phyloP scores from a whole-genome alignment of 2,797 vertebrate genomes.

The Cryptoblepharus egeriae region DNA sequence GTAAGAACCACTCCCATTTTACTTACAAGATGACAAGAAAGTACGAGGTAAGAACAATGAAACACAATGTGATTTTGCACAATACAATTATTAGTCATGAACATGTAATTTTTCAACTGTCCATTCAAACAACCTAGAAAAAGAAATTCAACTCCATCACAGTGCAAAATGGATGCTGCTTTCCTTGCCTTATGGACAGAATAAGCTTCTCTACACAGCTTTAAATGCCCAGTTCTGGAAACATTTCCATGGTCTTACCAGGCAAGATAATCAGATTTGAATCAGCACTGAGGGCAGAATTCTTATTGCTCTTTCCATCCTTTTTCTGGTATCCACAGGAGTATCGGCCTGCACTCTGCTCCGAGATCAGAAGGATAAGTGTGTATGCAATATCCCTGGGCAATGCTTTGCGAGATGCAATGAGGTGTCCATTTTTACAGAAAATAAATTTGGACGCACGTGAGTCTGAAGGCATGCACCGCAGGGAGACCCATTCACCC shows the following conservation, averaged over 20 bases:
- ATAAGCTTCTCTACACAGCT: not conserved
- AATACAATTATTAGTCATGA: too few species aligned
- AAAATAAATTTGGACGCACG: not conserved
- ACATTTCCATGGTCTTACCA: not conserved
- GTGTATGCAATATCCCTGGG: rapidly evolving
- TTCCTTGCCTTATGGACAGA: too few species aligned
- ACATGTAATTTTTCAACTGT: too few species aligned
- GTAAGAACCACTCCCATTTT: too few species aligned
- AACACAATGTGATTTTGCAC: too few species aligned
- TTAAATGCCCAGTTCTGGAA: not conserved
- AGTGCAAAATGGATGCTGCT: too few species aligned
- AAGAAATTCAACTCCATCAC: too few species aligned
- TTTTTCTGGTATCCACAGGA: not conserved
- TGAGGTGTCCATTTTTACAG: not conserved
- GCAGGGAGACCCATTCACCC: not conserved
- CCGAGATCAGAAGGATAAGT: not conserved
- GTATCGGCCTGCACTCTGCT: not conserved
- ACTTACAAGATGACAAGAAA: too few species aligned
- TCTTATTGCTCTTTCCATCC: not conserved
- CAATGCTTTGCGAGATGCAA: not conserved
- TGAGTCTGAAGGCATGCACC: not conserved
- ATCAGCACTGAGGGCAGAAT: not conserved
- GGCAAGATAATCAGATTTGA: not conserved
- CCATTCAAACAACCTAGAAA: too few species aligned
- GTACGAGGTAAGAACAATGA: too few species aligned